Conservation (phyloP, 2,113 vertebrate species). For the Pungitius pungitius region DNA sequence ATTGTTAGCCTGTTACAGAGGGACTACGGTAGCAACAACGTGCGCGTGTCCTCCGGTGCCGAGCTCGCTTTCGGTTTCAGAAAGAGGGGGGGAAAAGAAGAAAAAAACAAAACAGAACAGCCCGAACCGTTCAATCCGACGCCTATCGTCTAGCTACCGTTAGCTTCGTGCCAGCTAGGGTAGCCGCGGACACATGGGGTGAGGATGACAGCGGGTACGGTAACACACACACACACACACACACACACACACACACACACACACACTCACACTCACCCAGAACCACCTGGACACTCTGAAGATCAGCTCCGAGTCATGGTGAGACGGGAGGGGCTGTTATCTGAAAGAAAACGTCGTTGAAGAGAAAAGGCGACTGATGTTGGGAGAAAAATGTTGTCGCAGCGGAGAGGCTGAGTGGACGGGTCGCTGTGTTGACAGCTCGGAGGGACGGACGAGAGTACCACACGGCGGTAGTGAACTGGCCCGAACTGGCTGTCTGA, state of each 20-base stretch:
- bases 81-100: rapidly evolving
- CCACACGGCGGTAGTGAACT: conserved; percentile 63
- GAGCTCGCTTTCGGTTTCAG: not conserved
- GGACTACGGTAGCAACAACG: not conserved
- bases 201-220: conserved; percentile 55
- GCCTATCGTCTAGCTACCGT: conserved; percentile 4
- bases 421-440: conserved; percentile 68
- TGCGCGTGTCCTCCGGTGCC: not conserved
- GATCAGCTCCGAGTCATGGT: conserved; percentile 85
- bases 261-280: conserved; percentile 77
- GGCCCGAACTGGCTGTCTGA: conserved; percentile 75
- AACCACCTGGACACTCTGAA: conserved; percentile 79
- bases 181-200: conserved; percentile 73
- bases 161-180: conserved; percentile 52
- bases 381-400: conserved; percentile 37
- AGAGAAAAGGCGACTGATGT: conserved; percentile 16
- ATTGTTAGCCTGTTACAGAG: conserved; percentile 39
- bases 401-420: conserved; percentile 6
- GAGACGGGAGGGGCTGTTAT: conserved; percentile 56
- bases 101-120: not conserved
- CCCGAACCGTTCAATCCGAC: not conserved
- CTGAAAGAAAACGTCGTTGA: conserved; percentile 58
- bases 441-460: conserved; percentile 52
- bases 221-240: too few species aligned
- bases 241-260: conserved; percentile 62